Conservation (phyloP, 2,113 vertebrate genomes). For the zebrafish (Danio rerio) region DNA sequence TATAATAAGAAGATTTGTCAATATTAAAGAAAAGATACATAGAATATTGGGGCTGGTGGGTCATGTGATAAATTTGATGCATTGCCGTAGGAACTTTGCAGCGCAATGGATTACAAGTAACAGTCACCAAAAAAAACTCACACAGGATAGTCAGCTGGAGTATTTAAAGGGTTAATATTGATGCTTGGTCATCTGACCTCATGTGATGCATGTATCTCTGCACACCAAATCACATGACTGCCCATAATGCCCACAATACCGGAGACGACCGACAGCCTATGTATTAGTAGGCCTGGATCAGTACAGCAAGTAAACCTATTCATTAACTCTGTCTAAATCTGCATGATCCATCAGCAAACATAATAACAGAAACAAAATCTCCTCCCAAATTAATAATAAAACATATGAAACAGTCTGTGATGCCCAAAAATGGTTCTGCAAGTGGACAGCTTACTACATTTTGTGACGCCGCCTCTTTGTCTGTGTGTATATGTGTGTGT, state of each 20-base stretch:
- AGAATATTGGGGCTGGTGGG: too few relatives aligned
- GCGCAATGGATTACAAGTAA: too few relatives aligned
- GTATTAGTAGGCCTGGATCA: not conserved
- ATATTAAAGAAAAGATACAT: too few relatives aligned
- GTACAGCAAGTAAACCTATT: not conserved
- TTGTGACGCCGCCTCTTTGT: not conserved
- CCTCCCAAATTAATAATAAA: too few relatives aligned
- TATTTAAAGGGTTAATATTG: too few relatives aligned
- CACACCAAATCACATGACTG: not conserved
- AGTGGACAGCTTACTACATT: not conserved
- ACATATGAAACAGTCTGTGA: not conserved
- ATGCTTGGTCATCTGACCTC: not conserved
- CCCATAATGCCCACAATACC: not conserved
- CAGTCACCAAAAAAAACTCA: too few relatives aligned
- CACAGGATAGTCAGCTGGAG: too few relatives aligned
- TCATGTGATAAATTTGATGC: too few relatives aligned
- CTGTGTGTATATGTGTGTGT: conserved; percentile 1
- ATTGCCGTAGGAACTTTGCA: too few relatives aligned
- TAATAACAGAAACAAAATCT: too few relatives aligned
- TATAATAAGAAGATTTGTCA: too few relatives aligned
- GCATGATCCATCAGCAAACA: not conserved
- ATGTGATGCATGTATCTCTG: not conserved
- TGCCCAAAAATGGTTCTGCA: not conserved
- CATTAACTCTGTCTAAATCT: not conserved
- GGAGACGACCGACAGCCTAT: not conserved